phyloP scores from a whole-genome alignment of 2,888 invertebrate species.

The Barypeithes pellucidus region DNA sequence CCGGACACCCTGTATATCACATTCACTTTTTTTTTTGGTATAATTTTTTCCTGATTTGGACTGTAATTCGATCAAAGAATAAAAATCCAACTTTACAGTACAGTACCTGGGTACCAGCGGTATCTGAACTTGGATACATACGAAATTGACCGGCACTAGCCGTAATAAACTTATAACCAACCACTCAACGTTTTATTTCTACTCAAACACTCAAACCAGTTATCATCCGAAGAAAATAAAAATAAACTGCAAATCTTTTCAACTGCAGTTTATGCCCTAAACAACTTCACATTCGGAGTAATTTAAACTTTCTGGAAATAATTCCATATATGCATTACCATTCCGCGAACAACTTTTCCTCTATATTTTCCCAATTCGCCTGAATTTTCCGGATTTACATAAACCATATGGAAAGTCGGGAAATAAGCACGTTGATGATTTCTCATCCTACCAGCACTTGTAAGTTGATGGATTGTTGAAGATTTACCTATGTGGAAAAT shows the following conservation, averaged over 20 bases:
- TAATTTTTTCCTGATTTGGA: too few species aligned
- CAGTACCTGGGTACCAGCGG: too few species aligned
- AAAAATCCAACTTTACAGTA: too few species aligned
- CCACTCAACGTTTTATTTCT: too few species aligned
- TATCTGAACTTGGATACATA: too few species aligned
- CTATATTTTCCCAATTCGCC: constrained; percentile 45
- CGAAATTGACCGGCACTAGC: too few species aligned
- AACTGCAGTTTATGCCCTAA: constrained; percentile 42
- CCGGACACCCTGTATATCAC: too few species aligned
- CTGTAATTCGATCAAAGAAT: too few species aligned
- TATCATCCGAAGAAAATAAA: constrained; percentile 1
- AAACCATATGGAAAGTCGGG: constrained; percentile 27
- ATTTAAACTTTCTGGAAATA: constrained; percentile 47
- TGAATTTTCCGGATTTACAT: constrained; percentile 41
- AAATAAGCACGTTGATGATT: constrained; percentile 34
- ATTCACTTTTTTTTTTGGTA: too few species aligned
- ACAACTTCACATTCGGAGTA: constrained; percentile 45
- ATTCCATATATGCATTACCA: constrained; percentile 45
- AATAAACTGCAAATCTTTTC: constrained; percentile 40
- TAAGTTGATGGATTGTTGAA: constrained; percentile 4
- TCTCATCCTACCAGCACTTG: constrained; percentile 18
- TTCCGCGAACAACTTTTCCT: constrained; percentile 39
- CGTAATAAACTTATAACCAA: too few species aligned
- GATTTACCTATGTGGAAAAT: neutral
- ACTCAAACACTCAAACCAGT: too few species aligned